Percentiles rank a stretch among this genome's conserved stretches.
These are phyloP conservation scores for Pogonocherus hispidulus DNA, from an alignment of 2,888 invertebrate genomes.

Conservation along the genomic window DNA sequence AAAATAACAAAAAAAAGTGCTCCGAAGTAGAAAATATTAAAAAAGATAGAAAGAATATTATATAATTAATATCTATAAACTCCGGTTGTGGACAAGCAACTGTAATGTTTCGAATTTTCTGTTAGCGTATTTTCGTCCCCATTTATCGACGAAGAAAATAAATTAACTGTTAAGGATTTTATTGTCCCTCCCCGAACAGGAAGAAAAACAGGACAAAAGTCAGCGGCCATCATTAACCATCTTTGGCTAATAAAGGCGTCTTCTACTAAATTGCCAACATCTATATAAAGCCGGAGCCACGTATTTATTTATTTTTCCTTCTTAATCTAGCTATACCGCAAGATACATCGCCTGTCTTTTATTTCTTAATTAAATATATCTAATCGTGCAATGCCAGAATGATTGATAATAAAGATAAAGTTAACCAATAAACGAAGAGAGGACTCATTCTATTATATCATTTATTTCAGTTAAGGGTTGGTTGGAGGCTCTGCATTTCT, in stretches of 20 bases:
- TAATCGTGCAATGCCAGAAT: slow-evolving; percentile 48
- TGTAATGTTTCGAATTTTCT: no score
- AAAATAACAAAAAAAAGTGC: no score
- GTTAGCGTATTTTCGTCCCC: no score
- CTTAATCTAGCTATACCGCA: slow-evolving; percentile 53
- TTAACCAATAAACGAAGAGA: slow-evolving; percentile 45
- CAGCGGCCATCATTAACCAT: slow-evolving; percentile 39
- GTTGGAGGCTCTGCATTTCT: no score
- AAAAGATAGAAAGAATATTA: no score
- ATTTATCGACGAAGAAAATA: slow-evolving; percentile 10
- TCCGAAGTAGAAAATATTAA: no score
- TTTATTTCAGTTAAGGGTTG: slow-evolving; percentile 30
- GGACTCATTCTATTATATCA: slow-evolving; percentile 26
- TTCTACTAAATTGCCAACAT: slow-evolving; percentile 50
- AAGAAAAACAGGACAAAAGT: slow-evolving; percentile 24
- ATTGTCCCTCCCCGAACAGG: slow-evolving; percentile 32
- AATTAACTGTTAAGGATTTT: slow-evolving; percentile 20
- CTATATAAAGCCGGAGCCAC: slow-evolving; percentile 50
- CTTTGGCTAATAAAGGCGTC: slow-evolving; percentile 48
- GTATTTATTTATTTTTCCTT: slow-evolving; percentile 60
- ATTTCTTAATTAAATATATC: slow-evolving; percentile 60
- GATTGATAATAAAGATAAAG: slow-evolving; percentile 52
- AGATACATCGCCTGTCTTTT: slow-evolving; percentile 58
- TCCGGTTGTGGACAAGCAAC: no score
- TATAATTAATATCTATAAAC: no score